Conservation (phyloP, 2,113 vertebrate species). For the Nerophis ophidion region DNA sequence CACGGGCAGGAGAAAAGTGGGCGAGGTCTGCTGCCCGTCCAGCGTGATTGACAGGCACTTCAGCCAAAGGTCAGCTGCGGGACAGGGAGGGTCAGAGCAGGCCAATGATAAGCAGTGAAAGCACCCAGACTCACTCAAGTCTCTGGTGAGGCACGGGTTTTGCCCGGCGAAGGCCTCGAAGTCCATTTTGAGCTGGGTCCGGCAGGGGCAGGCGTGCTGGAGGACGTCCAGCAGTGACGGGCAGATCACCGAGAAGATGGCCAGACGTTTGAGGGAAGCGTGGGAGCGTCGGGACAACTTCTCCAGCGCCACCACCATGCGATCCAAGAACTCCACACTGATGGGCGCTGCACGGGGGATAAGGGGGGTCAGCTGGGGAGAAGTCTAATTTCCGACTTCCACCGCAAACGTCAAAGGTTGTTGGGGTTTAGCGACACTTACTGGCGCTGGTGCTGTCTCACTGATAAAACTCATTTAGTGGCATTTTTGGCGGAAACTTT, state of each 20-base stretch:
- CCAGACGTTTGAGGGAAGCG: conserved; percentile 24
- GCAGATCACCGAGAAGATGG: conserved; percentile 16
- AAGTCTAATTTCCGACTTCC: too few relatives aligned
- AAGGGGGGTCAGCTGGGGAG: too few relatives aligned
- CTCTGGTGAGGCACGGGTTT: too few relatives aligned
- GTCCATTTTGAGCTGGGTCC: conserved; percentile 26
- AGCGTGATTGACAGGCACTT: conserved; percentile 39
- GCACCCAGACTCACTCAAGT: too few relatives aligned
- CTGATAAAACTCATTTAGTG: too few relatives aligned
- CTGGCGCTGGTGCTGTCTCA: too few relatives aligned
- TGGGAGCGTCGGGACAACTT: conserved; percentile 11
- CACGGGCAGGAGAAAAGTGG: conserved; percentile 8
- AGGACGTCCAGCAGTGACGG: conserved; percentile 13
- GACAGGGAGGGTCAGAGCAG: background rate
- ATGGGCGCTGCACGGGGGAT: too few relatives aligned
- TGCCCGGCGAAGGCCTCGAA: conserved; percentile 9
- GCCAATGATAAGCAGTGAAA: too few relatives aligned
- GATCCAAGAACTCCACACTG: too few relatives aligned
- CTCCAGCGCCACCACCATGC: conserved; percentile 7
- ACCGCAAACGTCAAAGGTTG: too few relatives aligned
- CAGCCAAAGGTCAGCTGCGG: conserved; percentile 17
- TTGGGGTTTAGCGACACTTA: too few relatives aligned
- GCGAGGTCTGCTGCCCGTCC: conserved; percentile 11
- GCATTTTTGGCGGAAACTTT: too few relatives aligned
- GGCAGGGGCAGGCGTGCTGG: conserved; percentile 6